Percentiles rank a stretch among this genome's conserved stretches.
phyloP scores from a whole-genome alignment of 2,797 vertebrate genomes.

The Muraenolepis orangiensis region DNA sequence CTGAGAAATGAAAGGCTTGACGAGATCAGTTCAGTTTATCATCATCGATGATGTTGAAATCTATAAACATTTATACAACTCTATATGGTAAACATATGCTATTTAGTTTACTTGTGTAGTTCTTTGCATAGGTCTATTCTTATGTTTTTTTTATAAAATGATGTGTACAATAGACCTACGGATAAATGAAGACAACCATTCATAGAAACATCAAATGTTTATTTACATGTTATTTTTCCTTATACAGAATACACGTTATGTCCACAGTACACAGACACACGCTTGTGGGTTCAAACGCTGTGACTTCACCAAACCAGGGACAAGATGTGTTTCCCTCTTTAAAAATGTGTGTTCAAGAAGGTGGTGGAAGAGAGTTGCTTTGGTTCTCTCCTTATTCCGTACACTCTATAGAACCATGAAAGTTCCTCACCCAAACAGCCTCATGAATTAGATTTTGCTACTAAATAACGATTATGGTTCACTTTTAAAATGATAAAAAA shows the following conservation, averaged over 20 bases:
- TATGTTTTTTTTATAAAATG: too few relatives aligned
- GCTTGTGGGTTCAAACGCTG: slow-evolving; percentile 15
- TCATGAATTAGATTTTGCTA: neutral
- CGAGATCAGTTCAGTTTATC: too few relatives aligned
- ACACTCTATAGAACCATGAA: neutral
- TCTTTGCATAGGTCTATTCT: too few relatives aligned
- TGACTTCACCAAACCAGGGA: neutral
- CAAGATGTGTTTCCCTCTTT: too few relatives aligned
- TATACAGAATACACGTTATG: slow-evolving; percentile 47
- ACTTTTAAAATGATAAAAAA: neutral
- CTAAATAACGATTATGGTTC: neutral
- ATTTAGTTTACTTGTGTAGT: too few relatives aligned
- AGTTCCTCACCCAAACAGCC: neutral
- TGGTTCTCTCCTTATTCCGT: too few relatives aligned
- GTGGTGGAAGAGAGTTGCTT: too few relatives aligned
- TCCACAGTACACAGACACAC: neutral
- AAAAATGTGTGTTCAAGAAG: too few relatives aligned
- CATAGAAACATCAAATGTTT: slow-evolving; percentile 64
- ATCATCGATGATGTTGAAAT: neutral
- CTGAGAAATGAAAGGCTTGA: neutral
- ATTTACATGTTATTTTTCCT: slow-evolving; percentile 54
- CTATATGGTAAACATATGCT: neutral
- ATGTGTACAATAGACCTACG: too few relatives aligned
- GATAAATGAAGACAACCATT: neutral
- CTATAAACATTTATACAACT: too few relatives aligned